Evolutionary conservation across 2,113 vertebrate genomes (phyloP).

Genomic region (Nannobrachium achirus): DNA sequence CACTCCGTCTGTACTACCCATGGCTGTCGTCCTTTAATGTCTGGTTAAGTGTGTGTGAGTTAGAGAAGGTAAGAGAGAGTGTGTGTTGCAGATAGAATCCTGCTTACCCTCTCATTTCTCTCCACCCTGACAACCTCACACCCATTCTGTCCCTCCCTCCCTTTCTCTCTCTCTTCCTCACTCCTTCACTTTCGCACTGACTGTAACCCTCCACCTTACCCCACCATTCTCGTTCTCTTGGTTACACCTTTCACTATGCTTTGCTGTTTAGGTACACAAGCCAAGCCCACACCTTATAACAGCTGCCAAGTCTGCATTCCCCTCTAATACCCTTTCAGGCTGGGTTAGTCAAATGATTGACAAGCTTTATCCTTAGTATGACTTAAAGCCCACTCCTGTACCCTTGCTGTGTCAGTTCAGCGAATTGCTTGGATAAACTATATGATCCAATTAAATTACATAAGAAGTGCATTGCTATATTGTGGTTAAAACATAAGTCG

Average conservation of each 20-base stretch:
- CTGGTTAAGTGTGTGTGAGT: slow-evolving; percentile 34
- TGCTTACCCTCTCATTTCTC: slow-evolving; percentile 70
- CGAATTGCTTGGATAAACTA: background rate
- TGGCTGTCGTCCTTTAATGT: slow-evolving; percentile 44
- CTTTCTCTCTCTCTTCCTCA: slow-evolving; percentile 46
- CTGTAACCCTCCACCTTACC: slow-evolving; percentile 49
- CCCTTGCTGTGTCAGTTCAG: background rate
- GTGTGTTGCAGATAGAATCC: slow-evolving; percentile 64
- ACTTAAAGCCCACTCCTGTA: slow-evolving; percentile 5
- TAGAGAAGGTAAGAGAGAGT: slow-evolving; percentile 11
- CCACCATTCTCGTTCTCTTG: slow-evolving; percentile 60
- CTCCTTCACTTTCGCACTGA: slow-evolving; percentile 8
- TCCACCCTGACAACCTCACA: slow-evolving; percentile 62
- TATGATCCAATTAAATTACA: background rate
- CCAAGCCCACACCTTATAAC: slow-evolving; percentile 53
- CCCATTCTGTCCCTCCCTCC: slow-evolving; percentile 55
- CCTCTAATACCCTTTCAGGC: slow-evolving; percentile 23
- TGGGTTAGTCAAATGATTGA: slow-evolving; percentile 14
- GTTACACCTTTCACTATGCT: slow-evolving; percentile 60
- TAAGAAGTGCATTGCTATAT: background rate
- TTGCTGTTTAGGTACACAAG: slow-evolving; percentile 47
- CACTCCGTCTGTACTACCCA: slow-evolving; percentile 51
- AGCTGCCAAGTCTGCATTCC: slow-evolving; percentile 65
- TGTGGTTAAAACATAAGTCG: background rate
- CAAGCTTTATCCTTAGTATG: slow-evolving; percentile 16